A percentile compares a stretch with the other conserved stretches of the same genome.
phyloP scores from a whole-genome alignment of 2,888 invertebrate species.

The Ectemnius lituratus region DNA sequence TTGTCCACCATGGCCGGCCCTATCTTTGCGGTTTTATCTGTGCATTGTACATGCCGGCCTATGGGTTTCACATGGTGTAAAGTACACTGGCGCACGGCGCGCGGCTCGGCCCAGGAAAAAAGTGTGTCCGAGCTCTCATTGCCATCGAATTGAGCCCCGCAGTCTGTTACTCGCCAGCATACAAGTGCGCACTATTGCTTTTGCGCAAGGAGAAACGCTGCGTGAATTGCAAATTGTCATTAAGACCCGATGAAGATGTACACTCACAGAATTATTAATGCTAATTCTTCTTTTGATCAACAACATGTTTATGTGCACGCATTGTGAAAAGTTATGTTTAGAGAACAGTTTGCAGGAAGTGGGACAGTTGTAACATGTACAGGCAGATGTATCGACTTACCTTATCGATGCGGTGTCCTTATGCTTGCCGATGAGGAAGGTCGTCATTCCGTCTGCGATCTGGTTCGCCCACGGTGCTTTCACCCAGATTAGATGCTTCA shows the following conservation, averaged over 20 bases:
- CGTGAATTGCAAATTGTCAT: too few relatives aligned
- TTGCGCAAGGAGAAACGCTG: too few relatives aligned
- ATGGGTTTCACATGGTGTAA: constrained; percentile 1
- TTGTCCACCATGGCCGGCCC: constrained; percentile 1
- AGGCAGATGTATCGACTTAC: constrained; percentile 49
- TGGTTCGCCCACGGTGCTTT: constrained; percentile 95
- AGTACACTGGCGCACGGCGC: neutral
- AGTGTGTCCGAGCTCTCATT: neutral
- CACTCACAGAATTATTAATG: too few relatives aligned
- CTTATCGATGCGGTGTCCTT: constrained; percentile 82
- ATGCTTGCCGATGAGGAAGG: constrained; percentile 87
- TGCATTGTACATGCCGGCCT: neutral
- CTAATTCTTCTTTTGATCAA: too few relatives aligned
- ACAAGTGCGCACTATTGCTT: too few relatives aligned
- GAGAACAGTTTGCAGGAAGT: neutral
- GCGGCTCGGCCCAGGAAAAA: constrained; percentile 4
- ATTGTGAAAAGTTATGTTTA: too few relatives aligned
- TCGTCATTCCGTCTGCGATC: constrained; percentile 84
- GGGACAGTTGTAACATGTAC: constrained; percentile 16
- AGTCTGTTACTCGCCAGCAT: too few relatives aligned
- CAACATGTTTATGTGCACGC: too few relatives aligned
- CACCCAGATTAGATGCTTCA: constrained; percentile 89
- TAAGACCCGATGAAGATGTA: too few relatives aligned
- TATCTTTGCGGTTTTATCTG: constrained; percentile 27
- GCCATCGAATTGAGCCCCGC: too few relatives aligned